These are phyloP conservation scores for Eurystomus glaucurus DNA, from an alignment of 2,797 vertebrate species.

Conservation along the genomic window DNA sequence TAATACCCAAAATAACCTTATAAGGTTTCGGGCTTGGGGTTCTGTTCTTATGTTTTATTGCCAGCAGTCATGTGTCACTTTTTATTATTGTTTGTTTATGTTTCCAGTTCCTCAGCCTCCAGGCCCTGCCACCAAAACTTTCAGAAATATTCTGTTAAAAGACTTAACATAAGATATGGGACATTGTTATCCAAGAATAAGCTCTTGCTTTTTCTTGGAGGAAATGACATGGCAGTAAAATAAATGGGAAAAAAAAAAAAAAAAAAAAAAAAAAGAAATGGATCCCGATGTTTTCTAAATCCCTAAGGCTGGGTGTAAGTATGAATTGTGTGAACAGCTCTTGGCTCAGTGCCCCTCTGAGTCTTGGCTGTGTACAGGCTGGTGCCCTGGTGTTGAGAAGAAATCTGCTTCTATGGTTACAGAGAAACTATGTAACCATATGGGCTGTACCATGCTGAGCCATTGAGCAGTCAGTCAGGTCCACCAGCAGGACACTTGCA, in stretches of 20 bases:
- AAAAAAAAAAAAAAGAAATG: too few species aligned
- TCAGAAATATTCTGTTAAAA: background rate
- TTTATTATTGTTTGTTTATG: constrained; percentile 6
- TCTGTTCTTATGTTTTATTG: constrained; percentile 27
- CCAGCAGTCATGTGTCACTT: background rate
- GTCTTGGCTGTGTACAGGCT: background rate
- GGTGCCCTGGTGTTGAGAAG: accelerated
- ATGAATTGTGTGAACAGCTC: background rate
- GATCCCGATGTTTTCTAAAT: background rate
- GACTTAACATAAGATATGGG: background rate
- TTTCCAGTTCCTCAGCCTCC: background rate
- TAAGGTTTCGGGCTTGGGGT: background rate
- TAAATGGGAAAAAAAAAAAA: background rate
- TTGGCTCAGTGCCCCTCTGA: background rate
- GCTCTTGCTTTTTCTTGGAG: background rate
- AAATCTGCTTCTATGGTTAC: background rate
- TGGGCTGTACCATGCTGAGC: accelerated
- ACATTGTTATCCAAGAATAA: background rate
- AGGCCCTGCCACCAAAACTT: background rate
- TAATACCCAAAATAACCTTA: background rate
- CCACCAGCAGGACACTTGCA: background rate
- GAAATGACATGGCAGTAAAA: background rate
- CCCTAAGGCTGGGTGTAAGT: background rate
- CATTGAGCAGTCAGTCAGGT: accelerated
- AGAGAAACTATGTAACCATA: too few species aligned